Percentiles rank a stretch among this genome's conserved stretches.
phyloP scores from a whole-genome alignment of 2,113 vertebrate species.

The Bufo bufo region DNA sequence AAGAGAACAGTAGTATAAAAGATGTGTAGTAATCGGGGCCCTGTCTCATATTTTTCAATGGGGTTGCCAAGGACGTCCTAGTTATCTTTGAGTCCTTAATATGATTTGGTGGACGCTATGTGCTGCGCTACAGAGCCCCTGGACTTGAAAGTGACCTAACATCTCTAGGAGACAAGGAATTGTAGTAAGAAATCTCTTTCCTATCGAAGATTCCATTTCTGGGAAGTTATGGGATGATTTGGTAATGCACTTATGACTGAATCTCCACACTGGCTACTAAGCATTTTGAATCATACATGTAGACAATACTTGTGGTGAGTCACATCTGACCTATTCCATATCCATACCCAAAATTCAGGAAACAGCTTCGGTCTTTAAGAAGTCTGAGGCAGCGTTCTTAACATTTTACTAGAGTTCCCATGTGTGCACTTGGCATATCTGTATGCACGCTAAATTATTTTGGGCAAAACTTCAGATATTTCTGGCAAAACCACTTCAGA shows the following conservation, averaged over 20 bases:
- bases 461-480: conserved; percentile 46
- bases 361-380: conserved; percentile 23
- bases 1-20: no score
- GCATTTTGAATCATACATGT: neutral
- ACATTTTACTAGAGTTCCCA: conserved; percentile 30
- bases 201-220: neutral
- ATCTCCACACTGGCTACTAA: neutral
- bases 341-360: conserved; percentile 20
- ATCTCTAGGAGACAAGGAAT: no score
- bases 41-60: no score
- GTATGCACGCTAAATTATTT: conserved; percentile 39
- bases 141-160: no score
- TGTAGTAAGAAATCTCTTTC: neutral
- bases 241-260: neutral
- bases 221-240: no score
- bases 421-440: conserved; percentile 42
- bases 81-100: no score
- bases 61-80: no score
- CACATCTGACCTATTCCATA: conserved; percentile 19
- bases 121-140: no score
- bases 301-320: conserved; percentile 27
- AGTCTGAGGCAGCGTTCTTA: conserved; percentile 7
- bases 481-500: conserved; percentile 39
- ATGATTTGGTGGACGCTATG: no score
- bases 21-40: no score